phyloP scores from a whole-genome alignment of 2,113 vertebrate species.

The Epinephelus fuscoguttatus region DNA sequence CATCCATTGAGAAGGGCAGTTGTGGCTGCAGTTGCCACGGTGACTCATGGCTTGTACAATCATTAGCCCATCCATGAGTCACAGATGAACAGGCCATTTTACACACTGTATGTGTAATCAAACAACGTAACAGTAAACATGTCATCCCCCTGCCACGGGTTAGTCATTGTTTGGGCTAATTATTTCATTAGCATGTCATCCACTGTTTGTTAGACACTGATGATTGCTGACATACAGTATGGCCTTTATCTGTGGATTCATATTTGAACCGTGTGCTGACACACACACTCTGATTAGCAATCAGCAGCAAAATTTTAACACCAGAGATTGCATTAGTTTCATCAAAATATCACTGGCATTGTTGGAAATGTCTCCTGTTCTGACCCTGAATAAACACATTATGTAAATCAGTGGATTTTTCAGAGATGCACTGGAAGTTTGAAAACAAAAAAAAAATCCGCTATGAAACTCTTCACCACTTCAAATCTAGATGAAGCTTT shows the following conservation, averaged over 20 bases:
- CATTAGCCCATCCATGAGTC: slow-evolving; percentile 55
- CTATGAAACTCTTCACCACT: background rate
- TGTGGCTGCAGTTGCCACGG: slow-evolving; percentile 49
- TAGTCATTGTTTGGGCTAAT: slow-evolving; percentile 47
- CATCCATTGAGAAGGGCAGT: slow-evolving; percentile 54
- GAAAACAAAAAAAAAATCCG: too few relatives aligned
- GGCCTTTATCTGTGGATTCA: slow-evolving; percentile 16
- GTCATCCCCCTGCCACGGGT: background rate
- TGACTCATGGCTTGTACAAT: slow-evolving; percentile 68
- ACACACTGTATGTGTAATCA: slow-evolving; percentile 52
- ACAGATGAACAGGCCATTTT: slow-evolving; percentile 37
- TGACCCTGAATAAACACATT: background rate
- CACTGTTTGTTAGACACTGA: slow-evolving; percentile 1
- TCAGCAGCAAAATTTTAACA: background rate
- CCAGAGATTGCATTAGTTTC: background rate
- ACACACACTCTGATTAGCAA: background rate
- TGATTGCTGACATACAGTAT: slow-evolving; percentile 3
- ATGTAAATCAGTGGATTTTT: background rate
- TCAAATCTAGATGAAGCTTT: background rate
- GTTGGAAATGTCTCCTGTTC: background rate
- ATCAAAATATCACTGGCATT: background rate
- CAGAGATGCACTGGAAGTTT: too few relatives aligned
- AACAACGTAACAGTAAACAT: slow-evolving; percentile 42
- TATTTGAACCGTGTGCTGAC: background rate
- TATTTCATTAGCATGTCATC: slow-evolving; percentile 46